Base-by-base conservation (phyloP, 2,113 vertebrate genomes). In the Bungarus multicinctus region DNA sequence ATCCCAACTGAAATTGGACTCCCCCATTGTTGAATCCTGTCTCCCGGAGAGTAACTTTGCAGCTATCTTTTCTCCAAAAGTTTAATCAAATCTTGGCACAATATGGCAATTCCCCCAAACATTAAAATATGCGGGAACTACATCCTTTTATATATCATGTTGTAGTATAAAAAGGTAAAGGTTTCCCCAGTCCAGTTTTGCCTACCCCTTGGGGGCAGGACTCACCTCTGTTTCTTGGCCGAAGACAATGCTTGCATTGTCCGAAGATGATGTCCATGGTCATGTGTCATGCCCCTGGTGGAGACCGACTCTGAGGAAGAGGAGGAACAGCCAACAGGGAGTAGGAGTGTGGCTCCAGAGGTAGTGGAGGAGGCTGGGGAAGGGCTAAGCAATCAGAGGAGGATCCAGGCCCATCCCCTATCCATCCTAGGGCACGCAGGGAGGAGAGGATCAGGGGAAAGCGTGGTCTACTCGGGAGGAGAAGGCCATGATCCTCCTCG, bases 81-180 rank as follows among this genome's bases (percentile, higher is more conserved):
- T 74, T 90, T 95, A 89, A 90, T 90, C 69, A 39, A 20, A 81
- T 22, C 74, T 43, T 22, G 34, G 74, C 74, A 22, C 34, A 81
- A 43, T 3, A 81, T 39, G 34, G 18, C 34, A 39, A 39, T 81
- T 60, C 18, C 34, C 18, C 34, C n/a, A 81, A 43, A 39, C 94
- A 95, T 93, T 95, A 97, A 95, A 95, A 94, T 96, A 97, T 95
- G 93, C 96, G 97, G 97, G 95, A 95, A 96, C 97, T 97, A 95
- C 96, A 97, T 95, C 89, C 94, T 96, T 96, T 98, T 97, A 98
- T 97, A 58, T 25, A 58, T 25, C 54, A 34, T 58, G 34, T 58
- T 57, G 18, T 45, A 45, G 11, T n/a, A 30, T 30, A 60, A 4
- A 60, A 64, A 64, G 27, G 11, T 5, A 64, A 30, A 64, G 10